Conservation (phyloP, 2,113 vertebrate species). For the Malurus alboscapulatus region DNA sequence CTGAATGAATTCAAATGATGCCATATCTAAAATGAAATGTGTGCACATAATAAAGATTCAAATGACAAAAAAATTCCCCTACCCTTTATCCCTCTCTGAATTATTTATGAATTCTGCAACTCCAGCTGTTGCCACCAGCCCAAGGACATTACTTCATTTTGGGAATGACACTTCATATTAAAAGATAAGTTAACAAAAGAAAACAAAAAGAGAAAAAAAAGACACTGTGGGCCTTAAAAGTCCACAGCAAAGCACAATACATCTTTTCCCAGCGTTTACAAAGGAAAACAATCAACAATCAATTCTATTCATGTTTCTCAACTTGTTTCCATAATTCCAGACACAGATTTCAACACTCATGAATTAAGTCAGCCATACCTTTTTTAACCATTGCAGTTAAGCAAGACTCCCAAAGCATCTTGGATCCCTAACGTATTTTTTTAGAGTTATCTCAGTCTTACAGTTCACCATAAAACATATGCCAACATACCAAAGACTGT, state of each 20-base stretch:
- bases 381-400: neutral
- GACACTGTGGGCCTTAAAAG: neutral
- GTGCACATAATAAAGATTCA: conserved; percentile 56
- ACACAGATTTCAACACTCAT: neutral
- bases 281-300: neutral
- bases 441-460: neutral
- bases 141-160: conserved; percentile 58
- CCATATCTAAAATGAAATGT: conserved; percentile 39
- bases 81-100: conserved; percentile 47
- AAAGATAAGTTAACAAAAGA: conserved; percentile 14
- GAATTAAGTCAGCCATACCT: neutral
- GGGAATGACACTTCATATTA: conserved; percentile 37
- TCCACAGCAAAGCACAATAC: neutral
- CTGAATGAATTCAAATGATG: conserved; percentile 56
- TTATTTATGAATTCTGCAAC: conserved; percentile 56
- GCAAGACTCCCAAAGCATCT: neutral
- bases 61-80: conserved; percentile 9
- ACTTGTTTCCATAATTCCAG: conserved; percentile 1
- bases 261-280: neutral
- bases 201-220: neutral
- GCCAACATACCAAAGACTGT: neutral
- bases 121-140: conserved; percentile 61
- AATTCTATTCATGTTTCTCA: neutral
- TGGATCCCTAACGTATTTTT: neutral
- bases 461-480: neutral